A percentile compares a stretch with the other conserved stretches of the same genome.
These are phyloP conservation scores for Haliclystus octoradiatus DNA, from an alignment of 30 jellyfish, hydroid and myxozoan species.

Conservation along the genomic window DNA sequence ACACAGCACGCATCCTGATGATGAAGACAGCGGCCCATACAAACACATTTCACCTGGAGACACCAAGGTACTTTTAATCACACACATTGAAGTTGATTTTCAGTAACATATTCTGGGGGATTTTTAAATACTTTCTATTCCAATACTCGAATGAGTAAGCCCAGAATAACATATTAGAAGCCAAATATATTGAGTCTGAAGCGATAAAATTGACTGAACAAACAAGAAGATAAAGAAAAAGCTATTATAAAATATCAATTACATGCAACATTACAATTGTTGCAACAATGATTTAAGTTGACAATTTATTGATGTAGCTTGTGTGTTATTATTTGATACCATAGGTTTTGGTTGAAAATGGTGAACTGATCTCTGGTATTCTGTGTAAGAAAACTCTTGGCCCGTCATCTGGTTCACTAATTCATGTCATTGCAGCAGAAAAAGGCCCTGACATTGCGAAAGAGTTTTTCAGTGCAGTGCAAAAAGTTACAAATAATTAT, in stretches of 20 bases:
- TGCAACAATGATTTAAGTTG: too few relatives aligned
- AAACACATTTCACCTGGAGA: conserved; percentile 97
- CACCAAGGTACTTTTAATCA: conserved; percentile 72
- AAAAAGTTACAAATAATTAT: conserved; percentile 78
- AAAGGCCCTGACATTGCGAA: conserved; percentile 93
- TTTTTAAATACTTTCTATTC: too few relatives aligned
- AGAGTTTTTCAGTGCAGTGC: conserved; percentile 89
- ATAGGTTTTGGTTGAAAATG: conserved; percentile 91
- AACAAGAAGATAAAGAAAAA: too few relatives aligned
- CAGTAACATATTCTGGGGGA: too few relatives aligned
- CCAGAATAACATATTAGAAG: too few relatives aligned
- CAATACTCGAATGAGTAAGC: too few relatives aligned
- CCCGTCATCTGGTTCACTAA: conserved; percentile 93
- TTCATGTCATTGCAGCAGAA: conserved; percentile 78
- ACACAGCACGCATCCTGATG: conserved; percentile 99
- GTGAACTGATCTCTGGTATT: conserved; percentile 84
- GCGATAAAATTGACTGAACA: too few relatives aligned
- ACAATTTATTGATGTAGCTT: too few relatives aligned
- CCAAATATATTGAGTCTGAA: too few relatives aligned
- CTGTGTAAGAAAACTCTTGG: conserved; percentile 95
- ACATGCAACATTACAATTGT: too few relatives aligned
- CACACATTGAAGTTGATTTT: too few relatives aligned
- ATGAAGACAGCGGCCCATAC: conserved; percentile 83
- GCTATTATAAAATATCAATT: too few relatives aligned
- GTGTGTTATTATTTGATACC: neutral